Percentiles rank a stretch among this genome's conserved stretches.
phyloP scores from a whole-genome alignment of 2,113 vertebrate species.

The Myotis davidii region DNA sequence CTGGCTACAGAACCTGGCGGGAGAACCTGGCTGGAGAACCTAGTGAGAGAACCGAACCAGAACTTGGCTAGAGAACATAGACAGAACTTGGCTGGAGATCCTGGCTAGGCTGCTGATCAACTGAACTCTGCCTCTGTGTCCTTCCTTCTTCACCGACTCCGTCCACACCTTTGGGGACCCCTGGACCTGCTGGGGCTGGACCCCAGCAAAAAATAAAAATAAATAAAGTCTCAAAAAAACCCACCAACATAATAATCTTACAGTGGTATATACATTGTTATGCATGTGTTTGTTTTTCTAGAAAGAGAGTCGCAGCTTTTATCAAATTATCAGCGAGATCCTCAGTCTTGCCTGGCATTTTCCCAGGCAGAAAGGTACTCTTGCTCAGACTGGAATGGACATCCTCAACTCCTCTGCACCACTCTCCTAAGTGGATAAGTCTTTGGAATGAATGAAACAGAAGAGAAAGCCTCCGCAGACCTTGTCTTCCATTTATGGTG shows the following conservation, averaged over 20 bases:
- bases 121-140: too few species aligned
- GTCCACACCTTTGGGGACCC: too few species aligned
- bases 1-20: too few species aligned
- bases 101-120: too few species aligned
- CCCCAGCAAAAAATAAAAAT: too few species aligned
- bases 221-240: neutral
- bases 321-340: neutral
- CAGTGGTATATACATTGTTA: neutral
- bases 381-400: neutral
- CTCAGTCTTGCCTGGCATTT: neutral
- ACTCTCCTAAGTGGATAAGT: neutral
- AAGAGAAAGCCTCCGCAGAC: neutral
- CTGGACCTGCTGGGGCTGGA: too few species aligned
- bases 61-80: too few species aligned
- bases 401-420: neutral
- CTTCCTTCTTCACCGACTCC: too few species aligned
- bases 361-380: neutral
- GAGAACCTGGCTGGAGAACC: too few species aligned
- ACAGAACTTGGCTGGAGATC: too few species aligned
- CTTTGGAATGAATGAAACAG: neutral
- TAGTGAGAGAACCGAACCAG: too few species aligned
- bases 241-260: neutral
- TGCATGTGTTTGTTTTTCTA: neutral
- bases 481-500: neutral
- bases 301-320: neutral